Evolutionary conservation across 2,797 vertebrate species (phyloP).

Genomic region (Enteromius radiatus): DNA sequence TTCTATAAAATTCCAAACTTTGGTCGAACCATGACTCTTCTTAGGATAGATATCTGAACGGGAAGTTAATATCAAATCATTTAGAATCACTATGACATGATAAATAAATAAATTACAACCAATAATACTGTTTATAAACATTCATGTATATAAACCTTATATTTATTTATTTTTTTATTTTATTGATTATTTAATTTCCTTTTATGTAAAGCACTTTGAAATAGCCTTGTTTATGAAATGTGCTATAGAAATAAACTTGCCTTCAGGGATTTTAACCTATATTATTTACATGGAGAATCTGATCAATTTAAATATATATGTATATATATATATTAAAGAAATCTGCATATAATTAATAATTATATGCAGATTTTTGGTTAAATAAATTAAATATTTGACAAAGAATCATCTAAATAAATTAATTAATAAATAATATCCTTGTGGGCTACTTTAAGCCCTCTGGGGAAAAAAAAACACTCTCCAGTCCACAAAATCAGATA

Average conservation of each 20-base stretch:
- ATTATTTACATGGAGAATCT: neutral
- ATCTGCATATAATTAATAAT: neutral
- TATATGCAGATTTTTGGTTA: neutral
- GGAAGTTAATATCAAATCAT: too few species aligned
- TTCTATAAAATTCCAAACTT: neutral
- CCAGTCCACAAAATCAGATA: neutral
- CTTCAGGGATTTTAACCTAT: neutral
- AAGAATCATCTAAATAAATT: neutral
- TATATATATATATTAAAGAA: neutral
- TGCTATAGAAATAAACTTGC: too few species aligned
- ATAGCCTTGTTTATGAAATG: too few species aligned
- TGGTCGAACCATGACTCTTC: neutral
- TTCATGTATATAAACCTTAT: neutral
- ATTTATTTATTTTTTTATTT: neutral
- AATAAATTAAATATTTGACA: neutral
- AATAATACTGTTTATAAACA: neutral
- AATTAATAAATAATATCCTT: neutral
- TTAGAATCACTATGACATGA: neutral
- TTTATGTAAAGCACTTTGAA: too few species aligned
- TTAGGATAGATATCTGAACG: neutral
- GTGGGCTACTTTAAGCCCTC: neutral
- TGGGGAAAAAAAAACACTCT: neutral
- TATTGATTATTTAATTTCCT: too few species aligned
- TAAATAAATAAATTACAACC: neutral
- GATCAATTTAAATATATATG: neutral